phyloP scores from a whole-genome alignment of 2,113 vertebrate genomes.

The Neopipo cinnamomea region DNA sequence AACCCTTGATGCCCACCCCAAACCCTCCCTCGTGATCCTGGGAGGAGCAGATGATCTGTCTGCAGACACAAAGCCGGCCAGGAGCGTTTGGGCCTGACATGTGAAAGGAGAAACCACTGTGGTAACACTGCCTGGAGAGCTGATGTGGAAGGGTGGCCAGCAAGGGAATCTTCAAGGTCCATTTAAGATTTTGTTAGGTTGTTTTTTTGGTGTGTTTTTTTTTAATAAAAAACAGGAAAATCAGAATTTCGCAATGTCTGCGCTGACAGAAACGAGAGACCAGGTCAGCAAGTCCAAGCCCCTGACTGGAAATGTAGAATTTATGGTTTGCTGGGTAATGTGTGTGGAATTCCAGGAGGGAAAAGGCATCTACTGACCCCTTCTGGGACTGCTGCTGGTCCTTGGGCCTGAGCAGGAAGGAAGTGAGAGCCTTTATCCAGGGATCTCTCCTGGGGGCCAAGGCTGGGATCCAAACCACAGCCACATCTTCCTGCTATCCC shows the following conservation, averaged over 20 bases:
- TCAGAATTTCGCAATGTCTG: not conserved
- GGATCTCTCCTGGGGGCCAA: not conserved
- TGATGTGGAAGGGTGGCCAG: not conserved
- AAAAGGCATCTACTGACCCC: not conserved
- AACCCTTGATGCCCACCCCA: not conserved
- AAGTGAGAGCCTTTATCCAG: not conserved
- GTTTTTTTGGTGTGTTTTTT: too few species aligned
- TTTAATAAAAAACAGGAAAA: not conserved
- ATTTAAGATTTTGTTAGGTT: not conserved
- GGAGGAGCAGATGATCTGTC: not conserved
- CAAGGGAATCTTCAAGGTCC: not conserved
- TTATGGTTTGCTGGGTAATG: conserved; percentile 1
- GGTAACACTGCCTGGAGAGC: not conserved
- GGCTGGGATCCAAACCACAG: not conserved
- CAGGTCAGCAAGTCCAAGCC: not conserved
- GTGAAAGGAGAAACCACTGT: not conserved
- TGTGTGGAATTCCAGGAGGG: not conserved
- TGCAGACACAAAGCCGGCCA: not conserved
- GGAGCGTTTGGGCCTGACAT: not conserved
- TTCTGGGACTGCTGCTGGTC: not conserved
- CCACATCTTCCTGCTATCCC: not conserved
- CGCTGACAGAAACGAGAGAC: not conserved
- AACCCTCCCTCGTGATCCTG: not conserved
- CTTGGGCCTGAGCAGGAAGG: not conserved
- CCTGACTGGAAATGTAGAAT: conserved; percentile 33